Evolutionary conservation across 2,113 vertebrate genomes (phyloP).

Genomic region (Onychostruthus taczanowskii): DNA sequence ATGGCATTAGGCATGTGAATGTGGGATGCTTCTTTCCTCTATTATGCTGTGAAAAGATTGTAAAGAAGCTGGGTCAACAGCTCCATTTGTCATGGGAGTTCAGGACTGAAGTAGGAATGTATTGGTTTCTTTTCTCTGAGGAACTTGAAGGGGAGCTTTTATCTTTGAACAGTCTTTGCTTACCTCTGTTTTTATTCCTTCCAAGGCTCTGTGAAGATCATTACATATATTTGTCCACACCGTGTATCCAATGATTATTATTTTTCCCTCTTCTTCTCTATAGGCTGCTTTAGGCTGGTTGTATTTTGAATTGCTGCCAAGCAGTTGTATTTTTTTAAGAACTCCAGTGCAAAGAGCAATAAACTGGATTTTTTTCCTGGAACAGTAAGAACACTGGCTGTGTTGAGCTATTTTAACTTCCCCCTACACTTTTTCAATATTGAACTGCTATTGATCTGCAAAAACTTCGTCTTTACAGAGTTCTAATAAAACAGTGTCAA

Average conservation of each 20-base stretch:
- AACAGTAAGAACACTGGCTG: not conserved
- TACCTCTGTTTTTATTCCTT: not conserved
- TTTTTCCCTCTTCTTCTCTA: not conserved
- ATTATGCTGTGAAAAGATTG: not conserved
- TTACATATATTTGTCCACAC: not conserved
- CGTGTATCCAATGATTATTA: not conserved
- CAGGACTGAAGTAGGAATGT: not conserved
- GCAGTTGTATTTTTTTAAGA: not conserved
- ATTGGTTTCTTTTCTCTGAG: not conserved
- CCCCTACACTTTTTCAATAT: fast-evolving
- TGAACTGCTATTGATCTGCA: not conserved
- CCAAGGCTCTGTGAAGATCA: not conserved
- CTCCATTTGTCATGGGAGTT: not conserved
- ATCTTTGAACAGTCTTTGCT: not conserved
- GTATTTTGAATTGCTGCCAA: not conserved
- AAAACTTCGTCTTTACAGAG: not conserved
- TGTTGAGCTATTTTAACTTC: not conserved
- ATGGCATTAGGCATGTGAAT: not conserved
- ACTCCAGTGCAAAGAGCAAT: not conserved
- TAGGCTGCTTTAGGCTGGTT: not conserved
- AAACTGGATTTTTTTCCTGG: not conserved
- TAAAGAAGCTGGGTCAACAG: not conserved
- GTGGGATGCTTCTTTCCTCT: not conserved
- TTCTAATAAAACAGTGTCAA: not conserved
- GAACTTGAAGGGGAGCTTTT: not conserved